Evolutionary conservation across 2,113 vertebrate genomes (phyloP).

Genomic region (Callipepla squamata): DNA sequence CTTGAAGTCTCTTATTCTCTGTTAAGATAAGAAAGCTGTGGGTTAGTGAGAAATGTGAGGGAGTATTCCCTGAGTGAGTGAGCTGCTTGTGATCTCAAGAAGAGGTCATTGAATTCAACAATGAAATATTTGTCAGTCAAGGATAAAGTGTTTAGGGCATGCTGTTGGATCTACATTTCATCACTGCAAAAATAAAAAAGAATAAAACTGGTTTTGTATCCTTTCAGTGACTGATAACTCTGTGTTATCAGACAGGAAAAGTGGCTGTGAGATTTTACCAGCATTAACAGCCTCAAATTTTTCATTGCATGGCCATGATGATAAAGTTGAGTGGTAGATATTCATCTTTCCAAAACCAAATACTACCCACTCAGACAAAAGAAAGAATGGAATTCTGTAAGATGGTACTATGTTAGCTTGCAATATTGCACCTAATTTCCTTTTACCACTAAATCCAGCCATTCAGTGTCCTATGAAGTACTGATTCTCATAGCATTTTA

Average conservation of each 20-base stretch:
- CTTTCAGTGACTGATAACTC: not conserved
- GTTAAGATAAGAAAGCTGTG: not conserved
- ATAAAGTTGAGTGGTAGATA: constrained; percentile 6
- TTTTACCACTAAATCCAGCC: not conserved
- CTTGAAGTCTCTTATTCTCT: not conserved
- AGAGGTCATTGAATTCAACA: not conserved
- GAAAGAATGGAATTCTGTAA: constrained; percentile 17
- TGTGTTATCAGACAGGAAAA: not conserved
- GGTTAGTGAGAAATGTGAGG: not conserved
- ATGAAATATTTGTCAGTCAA: not conserved
- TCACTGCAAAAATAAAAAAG: not conserved
- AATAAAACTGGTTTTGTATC: not conserved
- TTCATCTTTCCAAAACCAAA: not conserved
- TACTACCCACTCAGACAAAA: not conserved
- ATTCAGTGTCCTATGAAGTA: not conserved
- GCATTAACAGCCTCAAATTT: not conserved
- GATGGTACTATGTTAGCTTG: not conserved
- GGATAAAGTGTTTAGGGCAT: not conserved
- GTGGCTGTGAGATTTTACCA: not conserved
- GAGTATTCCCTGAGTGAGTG: not conserved
- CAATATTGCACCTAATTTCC: not conserved
- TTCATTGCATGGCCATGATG: constrained; percentile 11
- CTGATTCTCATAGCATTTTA: not conserved
- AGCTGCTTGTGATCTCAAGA: not conserved
- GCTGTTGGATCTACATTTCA: not conserved